Evolutionary conservation across 2,797 vertebrate genomes (phyloP).

Genomic region (Morus bassanus): DNA sequence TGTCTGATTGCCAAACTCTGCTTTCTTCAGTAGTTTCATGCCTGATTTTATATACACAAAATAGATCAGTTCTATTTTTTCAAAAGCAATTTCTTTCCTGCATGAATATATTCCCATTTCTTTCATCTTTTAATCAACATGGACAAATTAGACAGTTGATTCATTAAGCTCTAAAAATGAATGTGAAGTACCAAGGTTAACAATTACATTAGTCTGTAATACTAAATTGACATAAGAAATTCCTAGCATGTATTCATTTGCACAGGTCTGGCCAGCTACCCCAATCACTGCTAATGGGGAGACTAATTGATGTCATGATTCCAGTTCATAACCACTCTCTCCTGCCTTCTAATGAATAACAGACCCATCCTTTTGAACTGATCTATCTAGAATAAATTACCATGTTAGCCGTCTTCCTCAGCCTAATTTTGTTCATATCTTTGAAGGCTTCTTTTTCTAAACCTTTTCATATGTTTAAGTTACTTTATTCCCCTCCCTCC

Average conservation of each 20-base stretch:
- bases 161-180: conserved; percentile 52
- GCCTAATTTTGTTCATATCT: not conserved
- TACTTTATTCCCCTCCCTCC: not conserved
- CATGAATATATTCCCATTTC: conserved; percentile 50
- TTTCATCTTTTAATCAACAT: conserved; percentile 65
- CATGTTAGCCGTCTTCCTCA: conserved; percentile 19
- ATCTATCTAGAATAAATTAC: conserved; percentile 28
- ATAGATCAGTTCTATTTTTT: conserved; percentile 16
- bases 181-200: conserved; percentile 62
- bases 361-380: conserved; percentile 37
- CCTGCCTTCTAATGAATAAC: conserved; percentile 46
- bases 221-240: conserved; percentile 60
- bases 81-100: conserved; percentile 25
- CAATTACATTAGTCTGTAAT: conserved; percentile 58
- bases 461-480: not conserved
- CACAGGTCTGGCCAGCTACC: conserved; percentile 24
- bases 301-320: conserved; percentile 67
- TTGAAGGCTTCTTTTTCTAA: not conserved
- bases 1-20: not conserved
- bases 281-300: conserved; percentile 50
- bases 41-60: conserved; percentile 2
- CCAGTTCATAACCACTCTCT: conserved; percentile 49
- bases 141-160: conserved; percentile 60
- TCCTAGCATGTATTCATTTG: conserved; percentile 38
- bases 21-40: conserved; percentile 9